Percentiles rank a stretch among this genome's conserved stretches.
phyloP scores from a whole-genome alignment of 2,888 invertebrate genomes.

The Aethes cnicana region DNA sequence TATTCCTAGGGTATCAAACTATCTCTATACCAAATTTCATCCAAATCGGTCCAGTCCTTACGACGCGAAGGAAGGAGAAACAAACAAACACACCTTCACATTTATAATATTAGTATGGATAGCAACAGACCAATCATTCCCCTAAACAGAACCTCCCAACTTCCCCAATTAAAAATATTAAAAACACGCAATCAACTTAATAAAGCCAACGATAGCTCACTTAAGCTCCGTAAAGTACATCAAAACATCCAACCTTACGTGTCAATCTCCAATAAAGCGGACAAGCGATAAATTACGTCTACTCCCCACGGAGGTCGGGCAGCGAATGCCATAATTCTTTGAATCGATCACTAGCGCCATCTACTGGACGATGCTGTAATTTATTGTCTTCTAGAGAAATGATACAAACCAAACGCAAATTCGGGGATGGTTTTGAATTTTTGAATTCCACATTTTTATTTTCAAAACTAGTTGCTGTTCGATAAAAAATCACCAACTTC shows the following conservation, averaged over 20 bases:
- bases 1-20: no score
- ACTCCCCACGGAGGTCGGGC: conserved; percentile 41
- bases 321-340: conserved; percentile 58
- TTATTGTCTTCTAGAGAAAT: not conserved
- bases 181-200: not conserved
- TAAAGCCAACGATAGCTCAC: not conserved
- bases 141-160: not conserved
- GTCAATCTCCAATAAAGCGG: conserved; percentile 42
- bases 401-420: no score
- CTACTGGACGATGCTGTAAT: conserved; percentile 38
- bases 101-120: no score
- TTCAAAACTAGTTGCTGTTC: no score
- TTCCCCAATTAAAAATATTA: conserved; percentile 2
- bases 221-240: conserved; percentile 20
- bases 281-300: conserved; percentile 42
- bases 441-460: no score
- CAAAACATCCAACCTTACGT: conserved; percentile 40
- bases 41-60: no score
- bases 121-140: no score
- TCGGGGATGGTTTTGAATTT: no score
- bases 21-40: no score
- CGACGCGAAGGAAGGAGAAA: no score
- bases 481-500: no score
- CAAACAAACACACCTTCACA: no score
- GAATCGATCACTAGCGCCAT: conserved; percentile 58